phyloP scores from a whole-genome alignment of 2,888 invertebrate species.

The Euzophera pinguis region DNA sequence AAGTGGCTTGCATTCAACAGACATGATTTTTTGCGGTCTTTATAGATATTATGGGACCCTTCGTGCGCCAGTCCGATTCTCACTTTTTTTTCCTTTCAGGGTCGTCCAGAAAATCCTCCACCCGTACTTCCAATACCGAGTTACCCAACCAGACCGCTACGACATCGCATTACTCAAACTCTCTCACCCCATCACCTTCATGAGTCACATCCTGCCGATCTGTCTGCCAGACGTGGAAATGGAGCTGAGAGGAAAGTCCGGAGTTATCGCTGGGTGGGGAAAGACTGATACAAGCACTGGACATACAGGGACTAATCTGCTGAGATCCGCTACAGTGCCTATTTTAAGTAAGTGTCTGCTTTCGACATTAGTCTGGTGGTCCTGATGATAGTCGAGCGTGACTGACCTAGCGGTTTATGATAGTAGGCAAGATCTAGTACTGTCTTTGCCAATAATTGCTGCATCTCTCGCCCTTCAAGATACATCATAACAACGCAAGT shows the following conservation, averaged over 20 bases:
- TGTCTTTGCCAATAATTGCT: no score
- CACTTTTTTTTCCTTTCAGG: conserved; percentile 41
- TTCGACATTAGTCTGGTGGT: no score
- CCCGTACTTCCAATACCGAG: conserved; percentile 88
- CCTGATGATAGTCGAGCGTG: no score
- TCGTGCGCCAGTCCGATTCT: no score
- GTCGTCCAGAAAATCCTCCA: conserved; percentile 88
- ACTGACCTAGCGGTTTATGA: no score
- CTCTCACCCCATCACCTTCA: conserved; percentile 82
- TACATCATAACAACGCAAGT: no score
- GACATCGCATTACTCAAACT: conserved; percentile 88
- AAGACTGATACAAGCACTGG: conserved; percentile 86
- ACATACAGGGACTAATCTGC: conserved; percentile 88
- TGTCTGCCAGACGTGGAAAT: conserved; percentile 83
- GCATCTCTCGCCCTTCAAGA: no score
- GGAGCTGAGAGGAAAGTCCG: conserved; percentile 56
- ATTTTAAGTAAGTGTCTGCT: conserved; percentile 83
- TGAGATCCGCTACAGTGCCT: conserved; percentile 90
- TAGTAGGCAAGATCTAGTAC: no score
- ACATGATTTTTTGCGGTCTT: no score
- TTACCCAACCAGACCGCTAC: conserved; percentile 90
- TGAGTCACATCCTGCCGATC: conserved; percentile 87
- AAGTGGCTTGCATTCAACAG: no score
- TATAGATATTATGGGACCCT: no score
- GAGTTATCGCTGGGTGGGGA: conserved; percentile 90